Conservation (phyloP, 2,113 vertebrate species). For the Tragelaphus strepsiceros region DNA sequence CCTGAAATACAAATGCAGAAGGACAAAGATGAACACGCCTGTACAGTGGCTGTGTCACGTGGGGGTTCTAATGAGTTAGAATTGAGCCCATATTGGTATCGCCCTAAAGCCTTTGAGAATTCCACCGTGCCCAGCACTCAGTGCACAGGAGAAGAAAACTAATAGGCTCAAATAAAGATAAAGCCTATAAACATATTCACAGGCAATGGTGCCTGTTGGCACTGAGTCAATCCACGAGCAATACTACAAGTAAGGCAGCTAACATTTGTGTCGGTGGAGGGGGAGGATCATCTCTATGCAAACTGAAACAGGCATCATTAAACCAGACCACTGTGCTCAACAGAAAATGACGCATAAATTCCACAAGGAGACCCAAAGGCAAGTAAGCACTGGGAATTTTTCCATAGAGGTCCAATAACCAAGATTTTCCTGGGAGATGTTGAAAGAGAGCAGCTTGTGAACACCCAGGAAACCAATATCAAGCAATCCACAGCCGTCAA, state of each 20-base stretch:
- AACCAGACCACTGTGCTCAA: background rate
- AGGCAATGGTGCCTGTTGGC: background rate
- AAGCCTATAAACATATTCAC: background rate
- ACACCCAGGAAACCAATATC: background rate
- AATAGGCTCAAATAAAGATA: background rate
- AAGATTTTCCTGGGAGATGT: background rate
- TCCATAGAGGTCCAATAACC: background rate
- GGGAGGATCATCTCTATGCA: background rate
- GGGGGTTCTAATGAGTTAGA: background rate
- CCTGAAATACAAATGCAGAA: background rate
- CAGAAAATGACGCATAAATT: background rate
- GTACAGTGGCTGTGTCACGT: background rate
- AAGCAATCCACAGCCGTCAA: background rate
- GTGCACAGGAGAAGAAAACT: background rate
- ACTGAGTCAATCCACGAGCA: background rate
- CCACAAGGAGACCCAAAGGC: background rate
- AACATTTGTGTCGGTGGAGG: background rate
- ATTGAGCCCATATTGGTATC: fast-evolving
- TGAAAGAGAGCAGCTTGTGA: background rate
- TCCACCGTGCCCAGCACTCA: background rate
- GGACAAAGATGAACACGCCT: background rate
- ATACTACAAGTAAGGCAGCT: background rate
- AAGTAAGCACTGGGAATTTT: background rate
- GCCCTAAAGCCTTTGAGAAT: background rate
- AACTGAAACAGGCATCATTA: background rate